Evolutionary conservation across 53 echinoderm and acorn worm species (phyloP), one percentile per base, ranked within the genome.

Genomic region (Actinopyga echinites): DNA sequence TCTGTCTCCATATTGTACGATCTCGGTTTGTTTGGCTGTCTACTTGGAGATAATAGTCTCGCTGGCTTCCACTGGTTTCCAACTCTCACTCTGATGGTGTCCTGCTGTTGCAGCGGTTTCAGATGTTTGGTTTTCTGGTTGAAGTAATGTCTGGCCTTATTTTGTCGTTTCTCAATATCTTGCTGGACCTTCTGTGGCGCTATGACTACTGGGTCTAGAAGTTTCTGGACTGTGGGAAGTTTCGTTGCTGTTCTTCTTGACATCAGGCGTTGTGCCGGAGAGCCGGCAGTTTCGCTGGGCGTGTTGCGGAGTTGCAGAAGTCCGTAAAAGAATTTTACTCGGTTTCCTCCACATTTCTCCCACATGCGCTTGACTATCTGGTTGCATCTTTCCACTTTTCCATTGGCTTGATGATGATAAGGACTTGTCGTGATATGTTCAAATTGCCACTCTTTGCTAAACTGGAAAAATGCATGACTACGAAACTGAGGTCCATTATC

Each of bases 51-150:
- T 37, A 79, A 38, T 19, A 79, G n/a, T 79, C 57, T 79, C 20
- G 79, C 79, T 25, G 79, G 79, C 57, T 79, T 79, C 74, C 79
- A 79, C 37, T 79, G 56, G 15, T 79, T 79, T 5, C 79, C 57
- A 32, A 49, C 52, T 1, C 79, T 79, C 33, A 79, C 79, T 79
- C 57, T 57, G 32, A 79, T 31, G 10, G 79, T 79, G 20, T 56
- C 57, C 25, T 6, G 19, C 33, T 25, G 56, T 22, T 79, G 56
- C 29, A 79, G 37, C 0, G 79, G 79, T 79, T 55, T 58, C 43
- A 44, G n/a, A 26, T 52, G 28, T 56, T 56, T 57, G 19, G 79
- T 79, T 7, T n/a, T 79, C 55, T 56, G 54, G 56, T 79, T 30
- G 10, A 79, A 79, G 56, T 79, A 20, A 56, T 79, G 28, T 26